These are phyloP conservation scores for Morone chrysops DNA, from an alignment of 2,113 vertebrate species.

Conservation along the genomic window DNA sequence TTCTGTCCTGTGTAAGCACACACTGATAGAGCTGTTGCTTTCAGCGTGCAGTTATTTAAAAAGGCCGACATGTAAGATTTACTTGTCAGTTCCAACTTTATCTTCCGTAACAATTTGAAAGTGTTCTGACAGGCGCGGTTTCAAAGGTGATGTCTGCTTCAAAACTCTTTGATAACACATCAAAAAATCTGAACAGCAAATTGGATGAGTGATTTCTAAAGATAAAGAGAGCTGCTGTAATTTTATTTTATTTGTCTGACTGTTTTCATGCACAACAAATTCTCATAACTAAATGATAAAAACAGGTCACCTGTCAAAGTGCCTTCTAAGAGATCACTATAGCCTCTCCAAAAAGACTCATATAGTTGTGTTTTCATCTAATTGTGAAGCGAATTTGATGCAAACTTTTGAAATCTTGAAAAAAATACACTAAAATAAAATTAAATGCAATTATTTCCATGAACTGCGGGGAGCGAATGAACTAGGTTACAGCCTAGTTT, in stretches of 20 bases:
- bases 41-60: slow-evolving; percentile 29
- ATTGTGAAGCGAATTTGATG: too few species aligned
- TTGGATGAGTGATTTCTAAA: slow-evolving; percentile 17
- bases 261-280: background rate
- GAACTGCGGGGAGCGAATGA: too few species aligned
- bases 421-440: too few species aligned
- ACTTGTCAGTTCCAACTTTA: slow-evolving; percentile 30
- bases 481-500: too few species aligned
- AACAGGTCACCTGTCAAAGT: background rate
- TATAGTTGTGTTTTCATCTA: too few species aligned
- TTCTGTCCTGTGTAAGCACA: background rate
- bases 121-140: slow-evolving; percentile 42
- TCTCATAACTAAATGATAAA: background rate
- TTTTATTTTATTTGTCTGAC: background rate
- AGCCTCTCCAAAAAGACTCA: too few species aligned
- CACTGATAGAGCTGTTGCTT: slow-evolving; percentile 28
- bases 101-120: background rate
- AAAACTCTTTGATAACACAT: slow-evolving; percentile 40
- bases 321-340: too few species aligned
- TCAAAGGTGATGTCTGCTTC: slow-evolving; percentile 26
- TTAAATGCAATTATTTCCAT: too few species aligned
- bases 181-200: slow-evolving; percentile 14
- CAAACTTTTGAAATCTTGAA: too few species aligned
- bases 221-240: background rate
- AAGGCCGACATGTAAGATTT: slow-evolving; percentile 38